phyloP scores from a whole-genome alignment of 2,888 invertebrate genomes.

The Lithophane semibrunnea region DNA sequence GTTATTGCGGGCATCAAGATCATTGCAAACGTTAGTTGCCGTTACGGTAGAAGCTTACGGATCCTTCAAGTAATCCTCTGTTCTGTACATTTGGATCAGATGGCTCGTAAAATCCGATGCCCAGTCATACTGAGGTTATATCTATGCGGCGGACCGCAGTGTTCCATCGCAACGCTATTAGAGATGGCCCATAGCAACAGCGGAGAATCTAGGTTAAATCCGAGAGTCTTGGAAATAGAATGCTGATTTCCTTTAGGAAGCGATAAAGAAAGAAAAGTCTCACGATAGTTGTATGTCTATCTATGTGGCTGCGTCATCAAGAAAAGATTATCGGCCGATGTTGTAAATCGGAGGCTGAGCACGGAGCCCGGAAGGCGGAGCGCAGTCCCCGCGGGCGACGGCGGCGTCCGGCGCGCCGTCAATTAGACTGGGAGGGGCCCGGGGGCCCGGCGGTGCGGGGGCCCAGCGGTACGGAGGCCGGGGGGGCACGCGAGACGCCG shows the following conservation, averaged over 20 bases:
- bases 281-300: conserved; percentile 48
- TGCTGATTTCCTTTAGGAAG: conserved; percentile 63
- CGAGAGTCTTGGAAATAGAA: conserved; percentile 32
- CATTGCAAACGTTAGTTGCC: conserved; percentile 38
- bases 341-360: conserved; percentile 83
- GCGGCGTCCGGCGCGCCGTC: conserved; percentile 85
- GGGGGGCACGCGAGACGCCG: conserved; percentile 74
- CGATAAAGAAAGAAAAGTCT: conserved; percentile 58
- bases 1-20: conserved; percentile 41
- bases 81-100: conserved; percentile 46
- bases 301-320: conserved; percentile 80
- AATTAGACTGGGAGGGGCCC: conserved; percentile 84
- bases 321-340: conserved; percentile 89
- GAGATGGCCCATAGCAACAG: conserved; percentile 48
- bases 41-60: conserved; percentile 28
- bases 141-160: conserved; percentile 39
- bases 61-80: conserved; percentile 54
- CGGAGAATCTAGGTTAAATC: conserved; percentile 50
- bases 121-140: conserved; percentile 48
- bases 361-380: conserved; percentile 83
- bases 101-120: conserved; percentile 60
- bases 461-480: conserved; percentile 51
- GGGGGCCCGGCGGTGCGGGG: conserved; percentile 63
- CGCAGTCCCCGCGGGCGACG: conserved; percentile 84
- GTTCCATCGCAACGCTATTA: conserved; percentile 40